These are phyloP conservation scores for Protobothrops mucrosquamatus DNA, from an alignment of 2,113 vertebrate genomes.

Conservation along the genomic window DNA sequence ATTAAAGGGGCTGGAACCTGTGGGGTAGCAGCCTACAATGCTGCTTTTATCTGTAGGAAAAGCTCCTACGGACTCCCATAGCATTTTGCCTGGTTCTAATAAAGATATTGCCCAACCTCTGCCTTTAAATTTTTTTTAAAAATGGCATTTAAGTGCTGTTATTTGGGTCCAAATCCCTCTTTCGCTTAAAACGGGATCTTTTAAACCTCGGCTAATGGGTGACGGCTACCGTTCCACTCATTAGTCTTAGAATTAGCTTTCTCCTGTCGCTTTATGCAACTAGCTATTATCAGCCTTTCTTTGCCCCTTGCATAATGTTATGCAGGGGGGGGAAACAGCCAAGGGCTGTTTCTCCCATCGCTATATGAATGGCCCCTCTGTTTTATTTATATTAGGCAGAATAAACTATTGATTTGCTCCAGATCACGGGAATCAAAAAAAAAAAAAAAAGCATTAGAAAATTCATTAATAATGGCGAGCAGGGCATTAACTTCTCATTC, in stretches of 20 bases:
- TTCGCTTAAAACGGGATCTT: constrained; percentile 38
- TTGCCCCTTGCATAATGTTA: constrained; percentile 32
- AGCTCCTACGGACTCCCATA: not conserved
- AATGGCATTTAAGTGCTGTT: constrained; percentile 24
- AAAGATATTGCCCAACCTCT: constrained; percentile 9
- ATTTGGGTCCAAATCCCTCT: constrained; percentile 42
- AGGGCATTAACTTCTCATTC: constrained; percentile 55
- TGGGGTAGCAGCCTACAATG: rapidly evolving
- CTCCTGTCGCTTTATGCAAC: constrained; percentile 30
- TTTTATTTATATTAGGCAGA: constrained; percentile 60
- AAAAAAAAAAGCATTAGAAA: constrained; percentile 54
- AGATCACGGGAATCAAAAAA: constrained; percentile 45
- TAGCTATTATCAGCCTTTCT: constrained; percentile 40
- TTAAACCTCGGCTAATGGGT: constrained; percentile 29
- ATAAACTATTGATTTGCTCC: constrained; percentile 59
- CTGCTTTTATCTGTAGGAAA: not conserved
- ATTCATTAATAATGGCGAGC: constrained; percentile 60
- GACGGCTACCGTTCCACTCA: constrained; percentile 34
- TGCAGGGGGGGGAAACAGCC: not conserved
- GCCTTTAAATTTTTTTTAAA: constrained; percentile 16
- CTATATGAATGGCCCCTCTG: constrained; percentile 42
- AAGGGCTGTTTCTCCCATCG: not conserved
- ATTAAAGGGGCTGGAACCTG: not conserved
- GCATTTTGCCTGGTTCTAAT: not conserved
- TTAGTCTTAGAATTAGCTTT: constrained; percentile 7